These are phyloP conservation scores for Coenonympha arcania DNA, from an alignment of 2,888 invertebrate species.

Conservation along the genomic window DNA sequence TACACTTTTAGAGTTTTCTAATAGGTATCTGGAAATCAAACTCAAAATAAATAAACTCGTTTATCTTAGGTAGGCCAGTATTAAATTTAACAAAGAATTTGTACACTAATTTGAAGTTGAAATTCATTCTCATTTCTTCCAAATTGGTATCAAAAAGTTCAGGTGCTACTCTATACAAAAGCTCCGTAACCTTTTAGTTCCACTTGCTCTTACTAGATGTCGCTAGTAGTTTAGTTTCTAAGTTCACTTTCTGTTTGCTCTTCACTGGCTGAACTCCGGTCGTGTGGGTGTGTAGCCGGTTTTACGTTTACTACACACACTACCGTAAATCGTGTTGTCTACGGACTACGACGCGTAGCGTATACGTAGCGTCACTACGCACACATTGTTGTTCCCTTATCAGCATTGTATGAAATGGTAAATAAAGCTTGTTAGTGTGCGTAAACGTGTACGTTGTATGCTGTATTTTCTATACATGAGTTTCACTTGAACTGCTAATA, in stretches of 20 bases:
- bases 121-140: background rate
- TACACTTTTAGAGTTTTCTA: too few relatives aligned
- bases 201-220: slow-evolving; percentile 48
- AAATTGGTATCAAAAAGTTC: slow-evolving; percentile 25
- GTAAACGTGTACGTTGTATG: background rate
- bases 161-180: slow-evolving; percentile 42
- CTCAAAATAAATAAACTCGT: too few relatives aligned
- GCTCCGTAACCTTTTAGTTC: slow-evolving; percentile 39
- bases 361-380: slow-evolving; percentile 34
- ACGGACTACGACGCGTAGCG: slow-evolving; percentile 19
- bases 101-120: too few relatives aligned
- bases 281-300: slow-evolving; percentile 40
- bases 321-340: slow-evolving; percentile 24
- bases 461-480: background rate
- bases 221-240: slow-evolving; percentile 49
- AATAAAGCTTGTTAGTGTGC: slow-evolving; percentile 19
- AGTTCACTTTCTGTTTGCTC: slow-evolving; percentile 41
- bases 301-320: slow-evolving; percentile 36
- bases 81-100: too few relatives aligned
- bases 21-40: too few relatives aligned
- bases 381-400: slow-evolving; percentile 21
- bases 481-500: slow-evolving; percentile 1
- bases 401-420: slow-evolving; percentile 20
- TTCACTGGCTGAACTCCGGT: slow-evolving; percentile 8
- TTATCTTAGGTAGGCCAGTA: too few relatives aligned